Evolutionary conservation across 2,113 vertebrate species (phyloP).

Genomic region (Lipophrys pholis): DNA sequence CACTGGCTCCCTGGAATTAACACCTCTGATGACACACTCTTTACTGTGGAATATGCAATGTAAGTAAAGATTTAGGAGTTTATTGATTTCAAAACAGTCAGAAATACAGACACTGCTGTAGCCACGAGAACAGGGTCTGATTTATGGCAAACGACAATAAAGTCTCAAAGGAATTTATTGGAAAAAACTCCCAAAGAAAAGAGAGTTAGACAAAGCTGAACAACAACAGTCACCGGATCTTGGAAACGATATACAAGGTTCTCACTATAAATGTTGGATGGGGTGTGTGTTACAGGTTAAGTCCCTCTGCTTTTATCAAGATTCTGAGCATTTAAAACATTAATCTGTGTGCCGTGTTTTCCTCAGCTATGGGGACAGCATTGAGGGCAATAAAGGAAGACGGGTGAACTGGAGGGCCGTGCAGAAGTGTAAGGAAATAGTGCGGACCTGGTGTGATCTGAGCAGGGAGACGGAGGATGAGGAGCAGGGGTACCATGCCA

Average conservation of each 20-base stretch:
- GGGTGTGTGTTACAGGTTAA: not conserved
- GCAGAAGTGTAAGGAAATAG: constrained; percentile 81
- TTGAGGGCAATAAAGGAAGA: constrained; percentile 56
- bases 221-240: constrained; percentile 10
- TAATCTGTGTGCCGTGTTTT: constrained; percentile 10
- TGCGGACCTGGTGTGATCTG: constrained; percentile 87
- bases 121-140: not conserved
- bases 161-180: not conserved
- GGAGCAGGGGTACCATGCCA: constrained; percentile 85
- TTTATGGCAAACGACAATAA: no score
- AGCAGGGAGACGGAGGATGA: constrained; percentile 86
- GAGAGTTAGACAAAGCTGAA: not conserved
- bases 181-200: not conserved
- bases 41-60: constrained; percentile 90
- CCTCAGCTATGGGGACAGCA: constrained; percentile 87
- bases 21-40: constrained; percentile 71
- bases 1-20: constrained; percentile 85
- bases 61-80: constrained; percentile 72
- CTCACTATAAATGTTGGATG: no score
- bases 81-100: not conserved
- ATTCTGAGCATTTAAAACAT: not conserved
- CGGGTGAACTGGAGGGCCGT: constrained; percentile 84
- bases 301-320: not conserved
- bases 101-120: not conserved
- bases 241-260: no score